Percentiles rank a stretch among this genome's conserved stretches.
Evolutionary conservation across 2,113 vertebrate species (phyloP).

Genomic region (Lagopus leucura): DNA sequence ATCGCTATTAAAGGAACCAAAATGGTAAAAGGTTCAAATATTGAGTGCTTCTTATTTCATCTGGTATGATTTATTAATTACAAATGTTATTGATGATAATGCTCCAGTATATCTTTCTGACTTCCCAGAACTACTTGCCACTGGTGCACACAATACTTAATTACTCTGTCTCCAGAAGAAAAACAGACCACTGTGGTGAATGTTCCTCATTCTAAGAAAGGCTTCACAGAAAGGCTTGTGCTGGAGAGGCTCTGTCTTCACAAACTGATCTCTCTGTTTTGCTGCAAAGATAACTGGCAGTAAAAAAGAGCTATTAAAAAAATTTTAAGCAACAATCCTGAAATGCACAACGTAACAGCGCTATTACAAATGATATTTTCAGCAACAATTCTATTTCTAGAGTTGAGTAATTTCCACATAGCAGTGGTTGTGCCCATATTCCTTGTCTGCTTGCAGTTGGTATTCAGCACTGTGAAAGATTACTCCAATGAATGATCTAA

Average conservation of each 20-base stretch:
- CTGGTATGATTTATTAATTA: not conserved
- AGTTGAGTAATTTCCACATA: not conserved
- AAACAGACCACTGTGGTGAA: not conserved
- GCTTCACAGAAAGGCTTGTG: fast-evolving
- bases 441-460: not conserved
- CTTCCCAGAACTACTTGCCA: not conserved
- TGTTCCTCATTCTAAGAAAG: not conserved
- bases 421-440: not conserved
- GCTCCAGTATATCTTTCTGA: not conserved
- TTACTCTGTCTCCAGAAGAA: not conserved
- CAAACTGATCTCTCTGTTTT: not conserved
- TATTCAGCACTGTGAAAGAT: not conserved
- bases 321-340: not conserved
- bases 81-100: not conserved
- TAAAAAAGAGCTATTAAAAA: not conserved
- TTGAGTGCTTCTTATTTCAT: not conserved
- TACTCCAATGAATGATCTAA: not conserved
- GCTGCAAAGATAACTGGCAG: not conserved
- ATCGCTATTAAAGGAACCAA: not conserved
- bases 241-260: not conserved
- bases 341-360: not conserved
- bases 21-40: not conserved
- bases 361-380: not conserved
- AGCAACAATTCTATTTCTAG: not conserved
- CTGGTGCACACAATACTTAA: not conserved